Evolutionary conservation across 2,888 invertebrate species (phyloP).

Genomic region (Pelosia muscerda): DNA sequence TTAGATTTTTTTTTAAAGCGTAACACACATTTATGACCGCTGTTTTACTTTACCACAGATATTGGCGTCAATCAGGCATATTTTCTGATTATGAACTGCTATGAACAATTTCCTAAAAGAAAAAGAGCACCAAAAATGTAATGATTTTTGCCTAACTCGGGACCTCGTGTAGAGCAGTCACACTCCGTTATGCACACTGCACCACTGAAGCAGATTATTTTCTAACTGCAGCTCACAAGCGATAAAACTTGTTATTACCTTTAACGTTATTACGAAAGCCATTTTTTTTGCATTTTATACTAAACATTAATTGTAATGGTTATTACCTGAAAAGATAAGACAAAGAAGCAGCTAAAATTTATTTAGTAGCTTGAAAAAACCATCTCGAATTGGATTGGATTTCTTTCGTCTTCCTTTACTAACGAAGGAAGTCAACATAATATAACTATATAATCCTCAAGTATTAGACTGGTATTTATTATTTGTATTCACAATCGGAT

Average conservation of each 20-base stretch:
- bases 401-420: slow-evolving; percentile 12
- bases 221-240: neutral
- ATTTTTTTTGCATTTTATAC: slow-evolving; percentile 5
- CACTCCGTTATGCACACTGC: neutral
- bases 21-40: too few species aligned
- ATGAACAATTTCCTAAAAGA: neutral
- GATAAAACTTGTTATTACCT: slow-evolving; percentile 1
- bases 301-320: slow-evolving; percentile 8
- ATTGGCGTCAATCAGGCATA: neutral
- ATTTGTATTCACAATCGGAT: slow-evolving; percentile 44
- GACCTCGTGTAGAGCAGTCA: neutral
- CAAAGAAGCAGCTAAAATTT: neutral
- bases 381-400: slow-evolving; percentile 11
- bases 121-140: neutral
- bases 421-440: slow-evolving; percentile 3
- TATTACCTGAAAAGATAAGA: neutral
- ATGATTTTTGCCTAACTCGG: neutral
- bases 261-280: neutral
- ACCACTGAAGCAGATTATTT: neutral
- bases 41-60: too few species aligned
- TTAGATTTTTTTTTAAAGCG: neutral
- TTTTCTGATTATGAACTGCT: neutral
- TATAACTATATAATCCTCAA: slow-evolving; percentile 22
- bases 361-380: slow-evolving; percentile 7
- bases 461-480: slow-evolving; percentile 27